Evolutionary conservation across 2,797 vertebrate genomes (phyloP), one percentile per base, ranked within the genome.

Genomic region (Chaunax sp.): DNA sequence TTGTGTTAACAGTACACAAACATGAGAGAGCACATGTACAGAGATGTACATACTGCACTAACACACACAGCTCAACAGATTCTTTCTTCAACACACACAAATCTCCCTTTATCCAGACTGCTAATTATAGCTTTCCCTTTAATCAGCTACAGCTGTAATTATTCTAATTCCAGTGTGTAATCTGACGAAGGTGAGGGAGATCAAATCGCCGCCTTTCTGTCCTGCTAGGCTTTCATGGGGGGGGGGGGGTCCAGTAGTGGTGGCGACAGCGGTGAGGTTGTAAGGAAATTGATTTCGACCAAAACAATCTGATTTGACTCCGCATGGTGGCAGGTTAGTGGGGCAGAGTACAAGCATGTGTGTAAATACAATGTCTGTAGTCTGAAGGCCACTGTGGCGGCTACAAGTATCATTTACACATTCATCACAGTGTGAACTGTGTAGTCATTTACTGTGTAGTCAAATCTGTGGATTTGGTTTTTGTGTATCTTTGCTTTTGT

Each of bases 71-170:
- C 3, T 40, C 38, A 15, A 40, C 4, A 40, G 38, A 40, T 40
- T 40, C 14, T 40, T 40, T 40, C 15, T 16, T 40, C 38, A 40
- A 4, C 38, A 40, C 64, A 20, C 37, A 43, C 56, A 7, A 44
- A 35, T 25, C 67, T 47, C 75, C 50, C 67, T 28, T 72, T 20
- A 78, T 59, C 75, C 38, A 62, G 15, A 66, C 41, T 50, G 58
- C 74, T 89, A 90, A 92, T 92, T 91, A 91, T 84, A 90, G 84
- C 77, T 55, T 83, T 56, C 75, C 70, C 86, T 91, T 92, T 93
- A 92, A 94, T 93, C 88, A 88, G 80, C 72, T 67, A 79, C 85
- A 81, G 81, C 80, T 90, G 90, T 93, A 93, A 92, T 93, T 92
- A 92, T 74, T 85, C 77, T 87, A 90, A 88, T 88, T 89, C 74